Base-by-base conservation (phyloP, 2,797 vertebrate species). In the Tinamus major region DNA sequence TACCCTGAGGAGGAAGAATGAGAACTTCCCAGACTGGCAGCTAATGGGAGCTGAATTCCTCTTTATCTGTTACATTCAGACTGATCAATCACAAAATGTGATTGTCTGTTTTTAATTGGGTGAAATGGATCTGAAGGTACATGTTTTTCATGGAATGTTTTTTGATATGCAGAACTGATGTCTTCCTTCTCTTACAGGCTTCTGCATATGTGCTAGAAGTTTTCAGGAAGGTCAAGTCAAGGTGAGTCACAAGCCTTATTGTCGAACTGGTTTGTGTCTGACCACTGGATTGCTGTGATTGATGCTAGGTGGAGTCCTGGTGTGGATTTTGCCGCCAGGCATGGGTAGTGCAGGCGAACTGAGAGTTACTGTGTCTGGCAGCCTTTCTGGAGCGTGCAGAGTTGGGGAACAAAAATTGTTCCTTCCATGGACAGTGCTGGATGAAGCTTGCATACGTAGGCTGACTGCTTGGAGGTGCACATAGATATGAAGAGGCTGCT, bases 201-300 rank as follows among this genome's bases (percentile, higher is more conserved):
- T 98, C 98, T 21, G 98, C 96, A 0, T 99, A 99, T 0, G 98
- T 99, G n/a, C 94, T 99, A 35, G 99, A 99, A 51, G 98, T 99
- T 71, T 98, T 99, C 89, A 99, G 98, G 97, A 99, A 99, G 90
- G 98, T 99, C 95, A 97, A 97, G 91, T 99, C 99, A 2, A 99
- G 99, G 99, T 99, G 92, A 96, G 98, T 97, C 31, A 35, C 7
- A 37, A 27, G 44, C 39, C n/a, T 77, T 58, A n/a, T 11, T 70
- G 59, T 53, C 74, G 33, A 39, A 17, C 6, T 17, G 12, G 27
- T 71, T 86, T 86, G 61, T 77, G 61, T 39, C 24, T 7, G 19
- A 59, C 6, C 46, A 13, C 17, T 77, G 56, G 21, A 16, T 62
- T 88, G 83, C 48, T 79, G 63, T 24, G 26, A 33, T 31, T 9